Base-by-base conservation (phyloP, 2,113 vertebrate genomes). In the Polypterus bichir region DNA sequence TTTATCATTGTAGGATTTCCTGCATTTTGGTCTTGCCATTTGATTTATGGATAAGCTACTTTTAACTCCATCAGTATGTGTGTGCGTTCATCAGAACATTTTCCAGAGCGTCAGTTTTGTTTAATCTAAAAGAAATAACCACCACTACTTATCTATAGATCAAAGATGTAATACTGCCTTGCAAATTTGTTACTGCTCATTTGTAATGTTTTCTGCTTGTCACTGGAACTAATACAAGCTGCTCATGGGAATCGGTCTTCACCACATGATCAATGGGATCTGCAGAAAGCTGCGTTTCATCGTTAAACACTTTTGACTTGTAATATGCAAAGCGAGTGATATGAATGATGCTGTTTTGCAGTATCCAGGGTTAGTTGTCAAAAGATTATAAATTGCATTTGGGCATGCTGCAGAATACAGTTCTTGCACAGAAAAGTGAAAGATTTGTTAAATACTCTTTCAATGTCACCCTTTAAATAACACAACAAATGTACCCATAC, bases 171-270 rank as follows among this genome's bases (percentile, higher is more conserved):
- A 63, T 68, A 66, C 65, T 70, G 64, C 68, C 77, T 74, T 69
- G 70, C 74, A 81, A 81, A 84, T 76, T 71, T 71, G 69, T 69
- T 72, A 70, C 66, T 78, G 77, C 73, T 80, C 77, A 81, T 83
- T 83, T 73, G 70, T 84, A 81, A 77, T 68, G 70, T 77, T 81
- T 76, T 74, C 71, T 68, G 66, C 76, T 79, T 83, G 80, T 85
- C 83, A 74, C 62, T 57, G 65, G 74, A 75, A 74, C 68, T 78
- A 81, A 82, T 82, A 76, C 48, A 62, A 69, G 68, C 62, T 67
- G 73, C 71, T 83, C 76, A 70, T 56, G 76, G 72, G 77, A 78
- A 71, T 81, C 64, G 71, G 69, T 64, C 70, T 4, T 69, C 56
- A 72, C 74, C 68, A 62, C 66, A 79, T 83, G 78, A 87, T 74